Evolutionary conservation across 2,888 invertebrate genomes (phyloP).

Genomic region (Agonopterix subpropinquella): DNA sequence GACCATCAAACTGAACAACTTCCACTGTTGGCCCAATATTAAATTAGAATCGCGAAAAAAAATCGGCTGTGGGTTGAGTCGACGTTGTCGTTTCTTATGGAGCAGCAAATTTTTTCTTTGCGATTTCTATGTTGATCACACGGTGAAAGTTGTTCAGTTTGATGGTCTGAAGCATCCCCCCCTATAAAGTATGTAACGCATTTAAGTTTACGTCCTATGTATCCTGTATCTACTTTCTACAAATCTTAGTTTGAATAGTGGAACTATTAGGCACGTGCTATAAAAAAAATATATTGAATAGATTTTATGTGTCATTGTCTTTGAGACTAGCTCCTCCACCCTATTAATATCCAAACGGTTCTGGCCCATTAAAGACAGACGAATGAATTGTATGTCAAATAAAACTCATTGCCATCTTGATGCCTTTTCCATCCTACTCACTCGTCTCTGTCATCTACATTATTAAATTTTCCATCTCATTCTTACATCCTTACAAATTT

Average conservation of each 20-base stretch:
- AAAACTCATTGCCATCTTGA: conserved; percentile 6
- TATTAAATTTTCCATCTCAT: conserved; percentile 20
- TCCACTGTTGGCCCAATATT: no score
- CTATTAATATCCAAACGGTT: conserved; percentile 9
- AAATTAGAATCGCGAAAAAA: no score
- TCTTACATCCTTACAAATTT: conserved; percentile 45
- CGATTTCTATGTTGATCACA: no score
- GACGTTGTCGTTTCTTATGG: no score
- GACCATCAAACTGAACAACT: no score
- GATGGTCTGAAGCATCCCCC: no score
- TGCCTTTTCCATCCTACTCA: conserved; percentile 4
- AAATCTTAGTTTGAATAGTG: not conserved
- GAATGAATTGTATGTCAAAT: conserved; percentile 12
- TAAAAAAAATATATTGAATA: conserved; percentile 2
- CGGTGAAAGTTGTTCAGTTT: no score
- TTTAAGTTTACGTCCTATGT: no score
- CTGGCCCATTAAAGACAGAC: conserved; percentile 11
- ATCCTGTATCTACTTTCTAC: no score
- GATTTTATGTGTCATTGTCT: conserved; percentile 20
- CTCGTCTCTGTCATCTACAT: conserved; percentile 12
- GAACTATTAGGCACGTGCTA: conserved; percentile 14
- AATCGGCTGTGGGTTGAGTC: no score
- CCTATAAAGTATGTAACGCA: no score
- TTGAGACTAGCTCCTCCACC: conserved; percentile 6
- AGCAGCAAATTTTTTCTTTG: no score